Percentiles rank a stretch among this genome's conserved stretches.
Conservation (phyloP, 2,888 invertebrate species). For the Macropis europaea region DNA sequence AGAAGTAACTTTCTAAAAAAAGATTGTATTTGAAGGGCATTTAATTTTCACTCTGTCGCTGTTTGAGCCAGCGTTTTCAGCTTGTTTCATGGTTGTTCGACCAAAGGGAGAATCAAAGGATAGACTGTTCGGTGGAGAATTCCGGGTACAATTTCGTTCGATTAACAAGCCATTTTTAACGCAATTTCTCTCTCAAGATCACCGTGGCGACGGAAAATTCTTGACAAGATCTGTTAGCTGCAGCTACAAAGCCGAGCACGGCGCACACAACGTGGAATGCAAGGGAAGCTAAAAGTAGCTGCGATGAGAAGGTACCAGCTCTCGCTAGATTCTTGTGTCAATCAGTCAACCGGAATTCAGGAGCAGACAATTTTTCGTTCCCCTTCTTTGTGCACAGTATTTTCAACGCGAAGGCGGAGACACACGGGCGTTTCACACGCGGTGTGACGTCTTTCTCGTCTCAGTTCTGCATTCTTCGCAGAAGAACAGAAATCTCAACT, state of each 20-base stretch:
- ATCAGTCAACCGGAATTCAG: conserved; percentile 42
- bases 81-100: too few species aligned
- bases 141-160: background rate
- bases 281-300: conserved; percentile 23
- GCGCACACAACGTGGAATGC: background rate
- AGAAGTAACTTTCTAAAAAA: too few species aligned
- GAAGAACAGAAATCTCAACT: conserved; percentile 37
- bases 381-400: conserved; percentile 8
- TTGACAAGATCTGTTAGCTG: background rate
- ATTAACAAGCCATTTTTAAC: conserved; percentile 11
- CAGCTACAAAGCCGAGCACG: conserved; percentile 4
- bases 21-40: too few species aligned
- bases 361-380: conserved; percentile 27
- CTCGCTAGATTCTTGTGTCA: conserved; percentile 39
- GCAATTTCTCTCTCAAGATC: background rate
- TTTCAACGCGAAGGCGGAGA: background rate
- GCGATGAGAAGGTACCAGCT: conserved; percentile 22
- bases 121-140: background rate
- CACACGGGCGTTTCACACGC: background rate
- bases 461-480: conserved; percentile 4
- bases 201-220: conserved; percentile 5
- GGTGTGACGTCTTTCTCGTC: conserved; percentile 18
- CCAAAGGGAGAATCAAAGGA: too few species aligned
- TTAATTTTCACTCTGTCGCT: too few species aligned
- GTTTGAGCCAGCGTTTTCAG: too few species aligned